Percentiles rank a stretch among this genome's conserved stretches.
Evolutionary conservation across 2,113 vertebrate species (phyloP).

Genomic region (Galeopterus variegatus): DNA sequence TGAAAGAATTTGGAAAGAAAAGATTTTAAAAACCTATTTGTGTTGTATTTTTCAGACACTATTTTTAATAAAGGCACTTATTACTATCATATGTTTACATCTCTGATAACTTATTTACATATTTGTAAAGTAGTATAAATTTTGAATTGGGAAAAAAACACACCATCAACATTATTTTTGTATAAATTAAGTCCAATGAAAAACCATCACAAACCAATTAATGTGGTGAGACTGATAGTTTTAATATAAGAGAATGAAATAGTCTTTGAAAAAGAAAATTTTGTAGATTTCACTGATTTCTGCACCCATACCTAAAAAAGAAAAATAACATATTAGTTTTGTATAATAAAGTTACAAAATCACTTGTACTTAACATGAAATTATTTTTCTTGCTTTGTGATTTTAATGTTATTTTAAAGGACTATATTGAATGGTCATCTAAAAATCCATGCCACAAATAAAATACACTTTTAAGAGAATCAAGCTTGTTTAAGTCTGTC

Average conservation of each 20-base stretch:
- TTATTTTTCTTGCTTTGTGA: neutral
- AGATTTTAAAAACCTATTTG: neutral
- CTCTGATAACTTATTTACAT: neutral
- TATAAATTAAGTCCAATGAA: neutral
- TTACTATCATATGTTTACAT: constrained; percentile 15
- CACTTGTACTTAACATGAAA: neutral
- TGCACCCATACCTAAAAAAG: constrained; percentile 54
- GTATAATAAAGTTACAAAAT: neutral
- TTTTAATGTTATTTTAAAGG: neutral
- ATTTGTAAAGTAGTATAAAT: neutral
- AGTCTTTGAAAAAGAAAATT: constrained; percentile 19
- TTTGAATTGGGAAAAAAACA: constrained; percentile 34
- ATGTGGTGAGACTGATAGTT: neutral
- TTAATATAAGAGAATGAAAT: constrained; percentile 67
- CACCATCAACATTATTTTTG: neutral
- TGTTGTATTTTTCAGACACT: neutral
- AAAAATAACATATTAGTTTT: constrained; percentile 34
- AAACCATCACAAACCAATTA: constrained; percentile 2
- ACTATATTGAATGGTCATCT: neutral
- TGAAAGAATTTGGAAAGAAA: neutral
- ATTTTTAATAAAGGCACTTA: neutral
- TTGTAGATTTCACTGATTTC: constrained; percentile 52
- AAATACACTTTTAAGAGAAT: neutral
- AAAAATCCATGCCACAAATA: neutral
- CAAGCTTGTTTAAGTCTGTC: neutral